A percentile compares a stretch with the other conserved stretches of the same genome.
These are phyloP conservation scores for Enteromius thamalakanensis DNA, from an alignment of 2,797 vertebrate species.

Conservation along the genomic window DNA sequence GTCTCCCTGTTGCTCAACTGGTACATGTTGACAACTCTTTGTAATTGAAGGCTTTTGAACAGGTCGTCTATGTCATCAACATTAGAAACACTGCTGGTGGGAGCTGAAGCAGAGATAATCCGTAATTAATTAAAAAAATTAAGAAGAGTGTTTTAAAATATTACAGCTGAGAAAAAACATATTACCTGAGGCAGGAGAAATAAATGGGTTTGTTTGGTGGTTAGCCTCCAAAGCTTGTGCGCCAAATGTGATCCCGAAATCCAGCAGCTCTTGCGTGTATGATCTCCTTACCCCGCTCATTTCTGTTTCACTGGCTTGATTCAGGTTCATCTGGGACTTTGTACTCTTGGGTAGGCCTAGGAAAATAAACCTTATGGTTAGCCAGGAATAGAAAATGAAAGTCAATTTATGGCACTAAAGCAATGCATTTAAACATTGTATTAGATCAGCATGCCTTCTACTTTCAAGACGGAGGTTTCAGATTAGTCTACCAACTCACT, in stretches of 20 bases:
- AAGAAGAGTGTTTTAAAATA: background rate
- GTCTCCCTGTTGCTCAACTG: conserved; percentile 52
- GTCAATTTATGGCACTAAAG: background rate
- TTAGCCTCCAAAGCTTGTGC: conserved; percentile 37
- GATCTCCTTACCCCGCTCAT: conserved; percentile 59
- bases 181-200: conserved; percentile 61
- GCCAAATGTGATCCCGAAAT: conserved; percentile 72
- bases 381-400: conserved; percentile 34
- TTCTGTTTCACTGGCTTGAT: conserved; percentile 37
- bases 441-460: background rate
- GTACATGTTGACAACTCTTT: conserved; percentile 58
- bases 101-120: conserved; percentile 44
- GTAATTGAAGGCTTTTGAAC: conserved; percentile 64
- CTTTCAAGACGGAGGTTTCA: background rate
- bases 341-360: conserved; percentile 51
- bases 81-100: conserved; percentile 45
- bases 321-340: conserved; percentile 50
- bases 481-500: background rate
- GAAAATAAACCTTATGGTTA: background rate
- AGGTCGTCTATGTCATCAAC: conserved; percentile 57
- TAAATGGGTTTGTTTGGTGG: conserved; percentile 60
- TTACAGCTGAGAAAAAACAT: background rate
- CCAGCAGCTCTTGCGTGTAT: conserved; percentile 74
- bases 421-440: background rate
- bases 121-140: background rate